Evolutionary conservation across 1,140 invertebrate genomes (phyloP).

Genomic region (Ditylenchus dipsaci): DNA sequence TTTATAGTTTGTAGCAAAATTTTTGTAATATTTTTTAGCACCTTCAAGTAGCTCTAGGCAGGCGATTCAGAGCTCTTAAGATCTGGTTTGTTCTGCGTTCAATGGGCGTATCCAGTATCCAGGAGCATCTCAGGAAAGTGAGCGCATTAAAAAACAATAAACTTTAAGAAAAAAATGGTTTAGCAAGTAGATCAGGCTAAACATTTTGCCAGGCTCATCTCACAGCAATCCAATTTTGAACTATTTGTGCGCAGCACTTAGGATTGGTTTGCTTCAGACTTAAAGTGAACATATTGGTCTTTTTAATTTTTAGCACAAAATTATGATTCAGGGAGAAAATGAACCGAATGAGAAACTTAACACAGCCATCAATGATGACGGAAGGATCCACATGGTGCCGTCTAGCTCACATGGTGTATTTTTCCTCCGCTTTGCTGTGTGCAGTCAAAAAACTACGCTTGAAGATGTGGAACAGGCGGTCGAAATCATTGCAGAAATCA

Average conservation of each 20-base stretch:
- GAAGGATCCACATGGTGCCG: conserved; percentile 78
- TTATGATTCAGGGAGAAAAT: conserved; percentile 69
- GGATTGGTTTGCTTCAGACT: conserved; percentile 82
- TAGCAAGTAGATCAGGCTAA: conserved; percentile 51
- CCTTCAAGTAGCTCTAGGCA: conserved; percentile 64
- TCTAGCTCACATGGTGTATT: conserved; percentile 67
- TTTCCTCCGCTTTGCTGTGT: conserved; percentile 78
- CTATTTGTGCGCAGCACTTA: conserved; percentile 70
- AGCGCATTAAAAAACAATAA: conserved; percentile 42
- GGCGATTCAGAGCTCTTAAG: conserved; percentile 84
- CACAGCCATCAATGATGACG: conserved; percentile 71
- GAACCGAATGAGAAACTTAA: conserved; percentile 71
- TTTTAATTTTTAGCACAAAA: too few relatives aligned
- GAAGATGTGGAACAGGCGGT: conserved; percentile 67
- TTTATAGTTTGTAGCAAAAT: too few relatives aligned
- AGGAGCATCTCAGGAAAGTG: conserved; percentile 26
- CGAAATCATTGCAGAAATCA: conserved; percentile 20
- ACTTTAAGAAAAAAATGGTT: conserved; percentile 11
- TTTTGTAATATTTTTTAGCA: too few relatives aligned
- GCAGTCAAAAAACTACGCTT: conserved; percentile 68
- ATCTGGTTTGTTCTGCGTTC: conserved; percentile 75
- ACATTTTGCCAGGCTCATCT: conserved; percentile 56
- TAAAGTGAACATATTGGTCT: conserved; percentile 66
- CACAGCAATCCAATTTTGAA: conserved; percentile 66
- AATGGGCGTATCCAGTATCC: conserved; percentile 23